Evolutionary conservation across 2,888 invertebrate species (phyloP).

Genomic region (Calliscelio sp.): DNA sequence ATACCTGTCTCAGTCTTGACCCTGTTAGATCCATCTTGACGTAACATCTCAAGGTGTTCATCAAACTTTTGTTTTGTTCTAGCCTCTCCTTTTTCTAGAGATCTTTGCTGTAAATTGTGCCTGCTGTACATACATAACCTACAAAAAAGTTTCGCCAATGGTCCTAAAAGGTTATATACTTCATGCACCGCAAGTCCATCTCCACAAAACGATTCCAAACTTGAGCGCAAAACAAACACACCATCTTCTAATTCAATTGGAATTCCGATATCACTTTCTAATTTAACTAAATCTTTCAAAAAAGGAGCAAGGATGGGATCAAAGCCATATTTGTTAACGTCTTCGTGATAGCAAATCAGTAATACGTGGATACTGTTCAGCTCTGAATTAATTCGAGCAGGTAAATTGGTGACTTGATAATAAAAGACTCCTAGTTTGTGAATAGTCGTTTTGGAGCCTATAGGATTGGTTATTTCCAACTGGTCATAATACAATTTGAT

Average conservation of each 20-base stretch:
- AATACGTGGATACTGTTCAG: constrained; percentile 67
- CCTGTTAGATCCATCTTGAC: neutral
- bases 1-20: too few species aligned
- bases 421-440: constrained; percentile 72
- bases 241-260: constrained; percentile 41
- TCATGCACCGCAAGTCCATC: constrained; percentile 71
- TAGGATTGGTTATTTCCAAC: constrained; percentile 69
- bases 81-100: constrained; percentile 6
- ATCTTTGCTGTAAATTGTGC: constrained; percentile 9
- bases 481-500: constrained; percentile 71
- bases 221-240: constrained; percentile 53
- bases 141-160: constrained; percentile 52
- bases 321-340: constrained; percentile 69
- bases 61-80: constrained; percentile 38
- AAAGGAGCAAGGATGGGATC: constrained; percentile 65
- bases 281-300: constrained; percentile 61
- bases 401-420: constrained; percentile 67
- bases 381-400: constrained; percentile 71
- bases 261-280: constrained; percentile 71
- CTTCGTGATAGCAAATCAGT: constrained; percentile 49
- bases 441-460: constrained; percentile 69
- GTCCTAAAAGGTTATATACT: constrained; percentile 64
- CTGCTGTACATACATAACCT: constrained; percentile 30
- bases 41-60: constrained; percentile 28
- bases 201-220: constrained; percentile 61